Evolutionary conservation across 2,113 vertebrate genomes (phyloP).

Genomic region (Chloebia gouldiae): DNA sequence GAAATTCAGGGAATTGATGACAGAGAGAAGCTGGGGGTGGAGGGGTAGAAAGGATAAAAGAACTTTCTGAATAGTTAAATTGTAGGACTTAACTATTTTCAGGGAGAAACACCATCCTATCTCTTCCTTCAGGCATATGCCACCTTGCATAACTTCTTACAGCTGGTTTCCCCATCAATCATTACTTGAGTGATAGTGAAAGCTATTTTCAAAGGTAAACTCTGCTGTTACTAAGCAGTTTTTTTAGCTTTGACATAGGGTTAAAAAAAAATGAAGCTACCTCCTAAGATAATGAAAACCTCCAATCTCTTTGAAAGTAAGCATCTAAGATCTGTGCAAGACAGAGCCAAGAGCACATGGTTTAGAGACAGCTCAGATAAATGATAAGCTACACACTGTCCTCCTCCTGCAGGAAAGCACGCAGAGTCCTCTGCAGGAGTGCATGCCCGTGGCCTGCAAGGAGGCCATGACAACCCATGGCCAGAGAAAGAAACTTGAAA

Average conservation of each 20-base stretch:
- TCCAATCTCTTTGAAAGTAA: background rate
- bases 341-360: background rate
- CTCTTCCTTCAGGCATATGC: background rate
- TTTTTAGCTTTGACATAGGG: background rate
- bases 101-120: background rate
- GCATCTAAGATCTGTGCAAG: background rate
- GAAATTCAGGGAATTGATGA: constrained; percentile 35
- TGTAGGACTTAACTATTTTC: background rate
- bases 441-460: background rate
- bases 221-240: background rate
- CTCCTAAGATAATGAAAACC: background rate
- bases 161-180: background rate
- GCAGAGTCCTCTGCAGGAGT: background rate
- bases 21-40: constrained; percentile 9
- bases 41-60: background rate
- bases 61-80: background rate
- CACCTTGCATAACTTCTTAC: background rate
- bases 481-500: background rate
- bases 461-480: background rate
- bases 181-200: background rate
- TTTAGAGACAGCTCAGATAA: background rate
- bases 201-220: constrained; percentile 28
- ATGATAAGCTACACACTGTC: background rate
- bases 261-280: background rate
- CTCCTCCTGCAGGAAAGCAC: background rate